Base-by-base conservation (phyloP, 2,113 vertebrate genomes). In the Malurus melanocephalus region DNA sequence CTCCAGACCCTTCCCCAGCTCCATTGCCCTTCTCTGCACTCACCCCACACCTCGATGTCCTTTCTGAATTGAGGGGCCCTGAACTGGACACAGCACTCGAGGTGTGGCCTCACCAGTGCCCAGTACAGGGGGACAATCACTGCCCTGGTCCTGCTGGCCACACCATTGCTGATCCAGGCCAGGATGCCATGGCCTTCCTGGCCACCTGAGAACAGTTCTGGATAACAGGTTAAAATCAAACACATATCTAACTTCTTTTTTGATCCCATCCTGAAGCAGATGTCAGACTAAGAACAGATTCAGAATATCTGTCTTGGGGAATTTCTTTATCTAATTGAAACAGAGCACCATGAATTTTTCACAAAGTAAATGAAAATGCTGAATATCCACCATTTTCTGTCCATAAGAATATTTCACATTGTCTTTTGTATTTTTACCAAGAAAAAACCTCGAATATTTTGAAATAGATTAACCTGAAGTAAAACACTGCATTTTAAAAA, bases 11-110 rank as follows among this genome's bases (percentile, higher is more conserved):
- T 7, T 46, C n/a, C 0, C 28, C 68, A 74, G 46, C 24, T 42
- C 27, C 1, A 0, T 1, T 72, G 3, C 22, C 40, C 21, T 46
- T 32, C 45, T 52, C 66, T 60, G 73, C 30, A 53, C 26, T 0
- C 0, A 0, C 30, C 59, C 8, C 52, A 60, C 24, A 1, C 28
- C 24, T 46, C 52, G 66, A 7, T 27, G 24, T 26, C 11, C 20
- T 51, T 59, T 23, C 1, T 40, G 23, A 0, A 11, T 0, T 9
- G 24, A 65, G 51, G 4, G 43, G 3, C 13, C 27, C 57, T 40
- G 45, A 64, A 9, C 45, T 52, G 57, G 16, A 28, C 32, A 16
- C n/a, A 33, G 64, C 2, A 30, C 24, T 57, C 0, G 0, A 69
- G 23, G 13, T 13, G 23, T 1, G 5, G 5, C n/a, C 45, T 77